These are phyloP conservation scores for Timandra comae DNA, from an alignment of 2,888 invertebrate species.

Conservation along the genomic window DNA sequence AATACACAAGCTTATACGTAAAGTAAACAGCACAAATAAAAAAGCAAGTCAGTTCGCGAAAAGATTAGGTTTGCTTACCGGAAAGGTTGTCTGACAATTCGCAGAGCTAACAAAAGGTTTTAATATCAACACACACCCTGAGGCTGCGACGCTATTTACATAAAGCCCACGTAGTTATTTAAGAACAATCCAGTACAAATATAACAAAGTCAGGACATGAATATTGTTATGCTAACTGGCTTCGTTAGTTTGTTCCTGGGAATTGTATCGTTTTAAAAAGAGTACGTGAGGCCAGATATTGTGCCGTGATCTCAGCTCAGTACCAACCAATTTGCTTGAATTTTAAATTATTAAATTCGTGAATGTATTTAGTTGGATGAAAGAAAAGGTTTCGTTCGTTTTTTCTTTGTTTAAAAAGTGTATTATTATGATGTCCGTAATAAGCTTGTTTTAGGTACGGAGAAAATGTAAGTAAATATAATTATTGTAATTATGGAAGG, in stretches of 20 bases:
- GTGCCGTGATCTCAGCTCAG: conserved; percentile 45
- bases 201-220: conserved; percentile 38
- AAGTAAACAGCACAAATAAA: conserved; percentile 10
- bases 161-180: conserved; percentile 61
- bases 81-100: conserved; percentile 44
- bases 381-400: too few species aligned
- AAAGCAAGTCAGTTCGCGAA: conserved; percentile 12
- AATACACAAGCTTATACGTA: too few species aligned
- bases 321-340: conserved; percentile 53
- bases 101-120: conserved; percentile 60
- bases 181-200: conserved; percentile 56
- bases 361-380: too few species aligned
- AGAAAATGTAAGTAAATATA: too few species aligned
- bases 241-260: conserved; percentile 73
- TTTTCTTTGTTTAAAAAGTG: too few species aligned
- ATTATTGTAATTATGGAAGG: too few species aligned
- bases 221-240: conserved; percentile 74
- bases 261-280: conserved; percentile 65
- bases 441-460: too few species aligned
- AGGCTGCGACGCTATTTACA: conserved; percentile 63
- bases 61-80: conserved; percentile 23
- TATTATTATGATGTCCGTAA: too few species aligned
- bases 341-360: conserved; percentile 13
- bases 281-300: conserved; percentile 53
- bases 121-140: conserved; percentile 65